These are phyloP conservation scores for Etheostoma cragini DNA, from an alignment of 2,113 vertebrate species.

Conservation along the genomic window DNA sequence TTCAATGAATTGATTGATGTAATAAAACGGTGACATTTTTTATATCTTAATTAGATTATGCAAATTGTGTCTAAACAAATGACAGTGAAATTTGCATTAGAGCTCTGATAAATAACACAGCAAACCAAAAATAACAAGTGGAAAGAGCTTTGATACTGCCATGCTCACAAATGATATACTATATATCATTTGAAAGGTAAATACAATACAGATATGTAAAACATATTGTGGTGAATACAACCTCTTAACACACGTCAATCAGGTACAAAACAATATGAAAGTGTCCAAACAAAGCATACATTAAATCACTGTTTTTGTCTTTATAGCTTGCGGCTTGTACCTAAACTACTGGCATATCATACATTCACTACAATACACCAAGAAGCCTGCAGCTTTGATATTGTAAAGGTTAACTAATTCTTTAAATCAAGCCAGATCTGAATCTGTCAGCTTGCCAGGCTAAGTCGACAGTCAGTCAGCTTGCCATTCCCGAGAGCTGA, in stretches of 20 bases:
- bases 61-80: constrained; percentile 53
- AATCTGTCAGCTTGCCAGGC: constrained; percentile 76
- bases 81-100: constrained; percentile 49
- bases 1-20: constrained; percentile 53
- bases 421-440: constrained; percentile 79
- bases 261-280: constrained; percentile 4
- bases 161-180: constrained; percentile 48
- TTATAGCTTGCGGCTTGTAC: constrained; percentile 57
- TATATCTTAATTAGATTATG: constrained; percentile 67
- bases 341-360: constrained; percentile 60
- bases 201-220: background rate
- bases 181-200: background rate
- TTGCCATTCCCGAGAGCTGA: constrained; percentile 64
- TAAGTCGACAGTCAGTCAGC: constrained; percentile 59
- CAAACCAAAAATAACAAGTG: constrained; percentile 48
- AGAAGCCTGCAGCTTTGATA: constrained; percentile 68
- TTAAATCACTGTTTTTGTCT: constrained; percentile 38
- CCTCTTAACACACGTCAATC: constrained; percentile 52
- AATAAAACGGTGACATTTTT: constrained; percentile 47
- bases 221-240: constrained; percentile 52
- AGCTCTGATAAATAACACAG: constrained; percentile 55
- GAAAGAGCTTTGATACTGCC: constrained; percentile 39
- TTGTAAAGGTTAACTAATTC: constrained; percentile 86
- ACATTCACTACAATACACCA: constrained; percentile 68
- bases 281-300: constrained; percentile 65